phyloP scores from a whole-genome alignment of 2,797 vertebrate species.

The Nannoperca australis region DNA sequence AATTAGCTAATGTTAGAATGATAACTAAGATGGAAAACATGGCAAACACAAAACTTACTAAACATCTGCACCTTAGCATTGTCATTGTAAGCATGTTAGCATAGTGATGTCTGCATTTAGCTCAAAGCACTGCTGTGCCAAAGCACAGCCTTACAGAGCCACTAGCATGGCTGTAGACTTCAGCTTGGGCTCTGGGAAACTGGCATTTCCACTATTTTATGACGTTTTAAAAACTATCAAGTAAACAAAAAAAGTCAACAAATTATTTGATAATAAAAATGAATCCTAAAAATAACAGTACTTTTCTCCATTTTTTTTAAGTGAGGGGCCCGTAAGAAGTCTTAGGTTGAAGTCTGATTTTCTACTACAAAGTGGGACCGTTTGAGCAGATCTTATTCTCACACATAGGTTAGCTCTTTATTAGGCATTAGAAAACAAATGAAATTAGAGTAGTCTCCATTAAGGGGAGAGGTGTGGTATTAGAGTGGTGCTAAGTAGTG shows the following conservation, averaged over 20 bases:
- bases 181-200: background rate
- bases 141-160: too few relatives aligned
- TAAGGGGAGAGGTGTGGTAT: slow-evolving; percentile 79
- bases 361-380: slow-evolving; percentile 26
- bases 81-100: background rate
- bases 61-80: background rate
- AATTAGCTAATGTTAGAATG: background rate
- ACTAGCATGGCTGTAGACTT: background rate
- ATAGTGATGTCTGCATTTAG: background rate
- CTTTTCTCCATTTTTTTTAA: background rate
- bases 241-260: background rate
- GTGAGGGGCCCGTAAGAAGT: background rate
- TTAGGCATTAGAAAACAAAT: slow-evolving; percentile 66
- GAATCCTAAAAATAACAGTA: background rate
- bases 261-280: background rate
- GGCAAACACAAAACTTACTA: background rate
- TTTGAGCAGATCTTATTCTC: slow-evolving; percentile 23
- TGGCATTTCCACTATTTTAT: background rate
- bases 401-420: slow-evolving; percentile 57
- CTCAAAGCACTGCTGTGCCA: background rate
- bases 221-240: background rate
- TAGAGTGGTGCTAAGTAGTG: slow-evolving; percentile 80
- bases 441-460: slow-evolving; percentile 75
- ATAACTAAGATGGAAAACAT: background rate
- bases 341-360: slow-evolving; percentile 8